These are phyloP conservation scores for Venturia canescens DNA, from an alignment of 1,140 invertebrate species.

Conservation along the genomic window DNA sequence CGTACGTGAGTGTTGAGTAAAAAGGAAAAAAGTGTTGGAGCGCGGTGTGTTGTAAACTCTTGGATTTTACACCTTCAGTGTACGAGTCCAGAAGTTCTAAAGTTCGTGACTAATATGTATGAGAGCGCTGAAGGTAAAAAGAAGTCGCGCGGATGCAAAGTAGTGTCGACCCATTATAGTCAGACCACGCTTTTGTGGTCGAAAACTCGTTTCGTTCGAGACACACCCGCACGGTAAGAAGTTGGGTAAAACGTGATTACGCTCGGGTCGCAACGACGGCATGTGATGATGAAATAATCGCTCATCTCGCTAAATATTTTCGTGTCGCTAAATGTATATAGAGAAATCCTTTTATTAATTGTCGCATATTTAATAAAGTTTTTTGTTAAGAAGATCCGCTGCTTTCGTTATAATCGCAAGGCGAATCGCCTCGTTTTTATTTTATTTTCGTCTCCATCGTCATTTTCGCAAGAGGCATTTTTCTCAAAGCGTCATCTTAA, in stretches of 20 bases:
- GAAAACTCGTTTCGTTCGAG: background rate
- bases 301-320: too few species aligned
- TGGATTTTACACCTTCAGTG: constrained; percentile 22
- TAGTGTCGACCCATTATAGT: constrained; percentile 17
- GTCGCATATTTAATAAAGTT: background rate
- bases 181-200: constrained; percentile 3
- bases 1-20: constrained; percentile 46
- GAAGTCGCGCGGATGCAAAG: background rate
- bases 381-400: background rate
- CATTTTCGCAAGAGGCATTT: background rate
- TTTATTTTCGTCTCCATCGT: background rate
- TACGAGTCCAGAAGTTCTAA: background rate
- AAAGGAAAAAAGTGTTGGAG: constrained; percentile 59
- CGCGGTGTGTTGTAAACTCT: constrained; percentile 33
- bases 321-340: background rate
- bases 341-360: background rate
- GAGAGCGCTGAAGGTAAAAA: background rate
- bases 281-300: too few species aligned
- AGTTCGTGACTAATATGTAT: background rate
- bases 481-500: constrained; percentile 37
- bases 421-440: background rate
- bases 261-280: background rate
- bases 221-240: background rate
- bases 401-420: background rate
- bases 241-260: background rate